Base-by-base conservation (phyloP, 2,797 vertebrate genomes). In the Centropyge bicolor region DNA sequence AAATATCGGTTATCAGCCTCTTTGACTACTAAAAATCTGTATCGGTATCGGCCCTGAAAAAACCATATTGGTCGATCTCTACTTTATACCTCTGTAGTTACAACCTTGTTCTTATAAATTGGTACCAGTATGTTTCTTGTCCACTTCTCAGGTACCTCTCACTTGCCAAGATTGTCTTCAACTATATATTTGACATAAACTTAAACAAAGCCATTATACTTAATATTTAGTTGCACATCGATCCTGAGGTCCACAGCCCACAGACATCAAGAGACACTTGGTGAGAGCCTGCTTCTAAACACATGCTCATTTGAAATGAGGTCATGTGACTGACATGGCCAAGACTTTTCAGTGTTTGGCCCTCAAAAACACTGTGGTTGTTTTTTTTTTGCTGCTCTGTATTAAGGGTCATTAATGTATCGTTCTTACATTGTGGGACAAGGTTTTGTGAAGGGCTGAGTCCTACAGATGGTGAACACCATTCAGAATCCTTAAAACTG, bases 391-490 rank as follows among this genome's bases (percentile, higher is more conserved):
- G 35, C 62, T 68, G 16, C 36, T 22, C 43, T 38, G 4, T 17
- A 41, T 20, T 19, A 17, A 49, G 48, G 55, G 6, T 60, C 36
- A 54, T n/a, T 19, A 17, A n/a, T 69, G 35, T 63, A 62, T 57
- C 72, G 63, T 52, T 67, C 22, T 27, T 22, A 80, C 35, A 48
- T 6, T 48, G 31, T 5, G 4, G 22, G 31, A 40, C 57, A 40
- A 36, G 35, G 43, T 22, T 70, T 43, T 65, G 12, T 46, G 35
- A 41, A 67, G 20, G 73, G 45, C 36, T 60, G 17, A 40, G 51
- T 57, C 12, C 31, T 64, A 27, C 10, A 66, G 52, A 74, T 6
- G 27, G 41, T 61, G 48, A 57, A 74, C n/a, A 62, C 38, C 35
- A 51, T 46, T 45, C n/a, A 60, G 22, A 45, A 59, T n/a, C 27